Conservation (phyloP, 2,888 invertebrate species). For the Drosophila niveifrons region DNA sequence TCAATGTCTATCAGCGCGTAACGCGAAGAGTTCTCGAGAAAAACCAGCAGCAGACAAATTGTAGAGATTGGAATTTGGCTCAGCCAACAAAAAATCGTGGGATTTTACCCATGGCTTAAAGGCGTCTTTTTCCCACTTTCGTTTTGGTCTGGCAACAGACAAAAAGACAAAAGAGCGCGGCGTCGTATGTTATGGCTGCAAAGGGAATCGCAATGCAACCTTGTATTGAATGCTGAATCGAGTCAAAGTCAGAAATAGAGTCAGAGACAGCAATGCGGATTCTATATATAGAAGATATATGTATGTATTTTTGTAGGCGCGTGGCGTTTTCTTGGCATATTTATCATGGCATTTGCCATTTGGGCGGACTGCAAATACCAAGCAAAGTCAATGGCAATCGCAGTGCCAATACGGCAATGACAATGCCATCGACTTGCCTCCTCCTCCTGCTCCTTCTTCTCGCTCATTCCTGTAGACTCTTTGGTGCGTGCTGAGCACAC, state of each 20-base stretch:
- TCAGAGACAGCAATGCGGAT: slow-evolving; percentile 29
- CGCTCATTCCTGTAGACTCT: neutral
- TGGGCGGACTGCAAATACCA: slow-evolving; percentile 39
- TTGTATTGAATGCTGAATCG: slow-evolving; percentile 21
- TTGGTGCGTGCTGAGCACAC: slow-evolving; percentile 39
- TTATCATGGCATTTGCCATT: slow-evolving; percentile 58
- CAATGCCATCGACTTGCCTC: slow-evolving; percentile 25
- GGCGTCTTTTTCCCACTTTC: no score
- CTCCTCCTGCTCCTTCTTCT: neutral
- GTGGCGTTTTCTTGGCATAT: slow-evolving; percentile 55
- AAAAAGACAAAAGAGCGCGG: neutral
- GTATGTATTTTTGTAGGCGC: slow-evolving; percentile 46
- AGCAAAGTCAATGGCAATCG: slow-evolving; percentile 61
- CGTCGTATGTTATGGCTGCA: slow-evolving; percentile 9
- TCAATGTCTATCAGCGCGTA: slow-evolving; percentile 3
- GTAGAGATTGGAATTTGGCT: slow-evolving; percentile 4
- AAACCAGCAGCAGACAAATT: slow-evolving; percentile 11
- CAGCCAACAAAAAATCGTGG: neutral
- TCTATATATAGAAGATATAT: slow-evolving; percentile 33
- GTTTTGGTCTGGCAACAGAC: neutral
- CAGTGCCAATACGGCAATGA: slow-evolving; percentile 30
- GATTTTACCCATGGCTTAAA: neutral
- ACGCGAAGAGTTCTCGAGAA: neutral
- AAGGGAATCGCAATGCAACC: slow-evolving; percentile 25
- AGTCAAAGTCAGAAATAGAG: neutral